phyloP scores from a whole-genome alignment of 2,888 invertebrate species.

The Conus canariensis region DNA sequence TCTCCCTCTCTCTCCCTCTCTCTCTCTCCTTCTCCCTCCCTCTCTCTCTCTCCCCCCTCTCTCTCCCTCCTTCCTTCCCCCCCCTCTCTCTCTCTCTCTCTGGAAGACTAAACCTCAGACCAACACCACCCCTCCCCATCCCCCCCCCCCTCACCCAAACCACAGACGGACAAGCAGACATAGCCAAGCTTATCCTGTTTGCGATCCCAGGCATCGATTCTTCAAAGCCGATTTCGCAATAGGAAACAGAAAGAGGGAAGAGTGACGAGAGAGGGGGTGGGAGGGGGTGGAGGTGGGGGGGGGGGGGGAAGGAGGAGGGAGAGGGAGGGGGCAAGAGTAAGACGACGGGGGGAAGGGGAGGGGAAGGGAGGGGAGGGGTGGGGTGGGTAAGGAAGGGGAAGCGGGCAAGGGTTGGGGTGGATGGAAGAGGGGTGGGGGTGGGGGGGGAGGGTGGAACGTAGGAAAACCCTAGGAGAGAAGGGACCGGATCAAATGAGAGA shows the following conservation, averaged over 20 bases:
- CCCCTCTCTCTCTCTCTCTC: background rate
- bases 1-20: too few species aligned
- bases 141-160: background rate
- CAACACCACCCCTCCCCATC: background rate
- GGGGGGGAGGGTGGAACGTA: too few species aligned
- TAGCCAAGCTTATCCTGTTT: too few species aligned
- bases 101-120: background rate
- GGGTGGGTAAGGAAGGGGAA: too few species aligned
- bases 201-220: too few species aligned
- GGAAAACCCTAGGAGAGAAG: too few species aligned
- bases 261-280: background rate
- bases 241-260: background rate
- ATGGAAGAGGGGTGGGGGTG: too few species aligned
- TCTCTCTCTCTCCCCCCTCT: conserved; percentile 17
- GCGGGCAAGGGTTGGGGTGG: too few species aligned
- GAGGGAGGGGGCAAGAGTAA: background rate
- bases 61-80: background rate
- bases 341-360: background rate
- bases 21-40: background rate
- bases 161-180: too few species aligned
- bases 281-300: background rate
- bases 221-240: background rate
- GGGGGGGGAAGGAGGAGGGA: background rate
- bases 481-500: background rate
- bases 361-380: too few species aligned